phyloP scores from a whole-genome alignment of 2,888 invertebrate genomes.

The Dione juno region DNA sequence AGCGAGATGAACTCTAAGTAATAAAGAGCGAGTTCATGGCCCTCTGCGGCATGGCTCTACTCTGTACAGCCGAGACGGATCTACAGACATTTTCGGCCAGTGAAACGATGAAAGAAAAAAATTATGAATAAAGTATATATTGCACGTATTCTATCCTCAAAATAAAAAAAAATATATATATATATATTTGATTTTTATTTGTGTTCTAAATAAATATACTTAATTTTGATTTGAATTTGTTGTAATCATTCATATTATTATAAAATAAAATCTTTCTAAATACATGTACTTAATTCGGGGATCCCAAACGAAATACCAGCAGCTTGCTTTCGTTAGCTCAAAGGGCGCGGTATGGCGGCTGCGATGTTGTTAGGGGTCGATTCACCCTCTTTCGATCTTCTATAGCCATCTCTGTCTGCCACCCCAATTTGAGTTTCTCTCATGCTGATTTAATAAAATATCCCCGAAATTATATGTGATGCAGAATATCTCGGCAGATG shows the following conservation, averaged over 20 bases:
- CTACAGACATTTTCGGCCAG: slow-evolving; percentile 53
- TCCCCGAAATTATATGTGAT: slow-evolving; percentile 20
- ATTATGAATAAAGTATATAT: slow-evolving; percentile 41
- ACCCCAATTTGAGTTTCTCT: slow-evolving; percentile 68
- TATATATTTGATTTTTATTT: slow-evolving; percentile 14
- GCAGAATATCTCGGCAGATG: slow-evolving; percentile 12
- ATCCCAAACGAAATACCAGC: slow-evolving; percentile 23
- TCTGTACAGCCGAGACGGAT: slow-evolving; percentile 54
- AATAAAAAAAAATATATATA: no score
- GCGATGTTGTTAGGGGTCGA: slow-evolving; percentile 75
- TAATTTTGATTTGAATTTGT: neutral
- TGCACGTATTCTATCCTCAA: slow-evolving; percentile 39
- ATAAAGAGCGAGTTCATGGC: slow-evolving; percentile 76
- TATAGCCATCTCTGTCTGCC: slow-evolving; percentile 67
- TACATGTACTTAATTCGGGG: neutral
- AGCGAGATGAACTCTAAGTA: slow-evolving; percentile 72
- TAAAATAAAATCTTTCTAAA: neutral
- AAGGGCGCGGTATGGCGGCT: slow-evolving; percentile 60
- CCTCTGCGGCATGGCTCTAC: slow-evolving; percentile 60
- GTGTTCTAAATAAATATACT: neutral
- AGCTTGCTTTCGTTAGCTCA: slow-evolving; percentile 41
- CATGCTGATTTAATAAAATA: slow-evolving; percentile 51
- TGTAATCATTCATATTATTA: neutral
- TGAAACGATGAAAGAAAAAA: slow-evolving; percentile 48
- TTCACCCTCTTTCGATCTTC: slow-evolving; percentile 73